phyloP scores from a whole-genome alignment of 2,113 vertebrate genomes.

The Synodontis membranacea region DNA sequence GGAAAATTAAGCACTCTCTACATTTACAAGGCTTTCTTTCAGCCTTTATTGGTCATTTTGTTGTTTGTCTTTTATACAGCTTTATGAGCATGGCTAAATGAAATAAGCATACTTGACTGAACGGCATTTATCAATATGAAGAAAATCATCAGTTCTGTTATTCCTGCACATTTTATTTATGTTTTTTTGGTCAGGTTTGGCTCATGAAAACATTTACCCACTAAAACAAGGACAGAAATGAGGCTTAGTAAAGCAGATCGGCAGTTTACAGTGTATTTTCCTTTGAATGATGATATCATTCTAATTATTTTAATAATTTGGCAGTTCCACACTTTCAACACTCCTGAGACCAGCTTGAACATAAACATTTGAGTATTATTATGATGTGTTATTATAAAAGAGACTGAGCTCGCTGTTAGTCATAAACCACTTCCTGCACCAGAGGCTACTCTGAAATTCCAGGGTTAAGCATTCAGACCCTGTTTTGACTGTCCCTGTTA shows the following conservation, averaged over 20 bases:
- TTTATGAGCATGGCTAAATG: not conserved
- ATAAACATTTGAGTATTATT: constrained; percentile 7
- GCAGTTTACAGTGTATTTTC: not conserved
- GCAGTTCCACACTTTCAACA: not conserved
- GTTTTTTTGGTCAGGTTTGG: not conserved
- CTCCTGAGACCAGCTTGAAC: not conserved
- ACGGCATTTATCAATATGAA: not conserved
- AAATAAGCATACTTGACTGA: not conserved
- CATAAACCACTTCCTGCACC: constrained; percentile 45
- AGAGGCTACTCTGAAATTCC: constrained; percentile 20
- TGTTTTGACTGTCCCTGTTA: constrained; percentile 37
- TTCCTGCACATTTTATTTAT: not conserved
- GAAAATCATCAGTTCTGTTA: not conserved
- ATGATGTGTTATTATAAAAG: constrained; percentile 24
- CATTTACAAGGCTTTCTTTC: not conserved
- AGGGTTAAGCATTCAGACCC: constrained; percentile 35
- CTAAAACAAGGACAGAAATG: not conserved
- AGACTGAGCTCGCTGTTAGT: constrained; percentile 40
- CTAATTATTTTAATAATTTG: not conserved
- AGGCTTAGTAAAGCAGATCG: not conserved
- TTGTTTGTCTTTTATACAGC: not conserved
- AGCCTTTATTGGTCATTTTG: not conserved
- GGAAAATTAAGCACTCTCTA: not conserved
- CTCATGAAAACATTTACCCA: not conserved
- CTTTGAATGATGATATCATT: not conserved